Percentiles rank a stretch among this genome's conserved stretches.
These are phyloP conservation scores for Trinorchestia longiramus DNA, from an alignment of 1,140 invertebrate species.

Conservation along the genomic window DNA sequence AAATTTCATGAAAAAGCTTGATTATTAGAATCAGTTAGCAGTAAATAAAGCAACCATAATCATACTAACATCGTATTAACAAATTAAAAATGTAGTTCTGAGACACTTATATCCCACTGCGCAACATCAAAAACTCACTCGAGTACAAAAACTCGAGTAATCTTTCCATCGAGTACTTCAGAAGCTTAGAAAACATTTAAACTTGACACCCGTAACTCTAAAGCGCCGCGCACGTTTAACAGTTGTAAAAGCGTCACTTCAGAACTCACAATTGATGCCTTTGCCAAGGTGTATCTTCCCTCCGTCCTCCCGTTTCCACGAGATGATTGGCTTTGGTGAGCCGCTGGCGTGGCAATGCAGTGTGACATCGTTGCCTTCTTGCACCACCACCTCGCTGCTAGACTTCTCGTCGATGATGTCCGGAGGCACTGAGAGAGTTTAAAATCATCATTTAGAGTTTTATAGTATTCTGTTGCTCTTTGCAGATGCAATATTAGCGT, in stretches of 20 bases:
- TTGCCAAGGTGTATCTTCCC: constrained; percentile 65
- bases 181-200: background rate
- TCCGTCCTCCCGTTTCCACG: constrained; percentile 71
- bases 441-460: background rate
- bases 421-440: constrained; percentile 66
- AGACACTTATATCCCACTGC: too few relatives aligned
- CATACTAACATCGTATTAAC: too few relatives aligned
- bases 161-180: background rate
- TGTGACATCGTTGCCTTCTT: constrained; percentile 71
- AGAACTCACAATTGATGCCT: constrained; percentile 63
- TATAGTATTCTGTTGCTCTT: background rate
- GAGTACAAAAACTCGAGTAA: background rate
- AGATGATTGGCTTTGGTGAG: constrained; percentile 71
- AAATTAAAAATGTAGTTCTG: too few relatives aligned
- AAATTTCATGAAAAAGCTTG: too few relatives aligned
- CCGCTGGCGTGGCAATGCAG: constrained; percentile 73
- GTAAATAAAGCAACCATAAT: too few relatives aligned
- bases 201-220: background rate
- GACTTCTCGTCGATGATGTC: constrained; percentile 68
- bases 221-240: background rate
- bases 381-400: constrained; percentile 70
- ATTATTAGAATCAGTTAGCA: too few relatives aligned
- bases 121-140: background rate
- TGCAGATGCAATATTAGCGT: background rate
- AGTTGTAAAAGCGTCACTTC: background rate